Evolutionary conservation across 1,140 invertebrate species (phyloP), one percentile per base, ranked within the genome.

Genomic region (Pomacea maculata): DNA sequence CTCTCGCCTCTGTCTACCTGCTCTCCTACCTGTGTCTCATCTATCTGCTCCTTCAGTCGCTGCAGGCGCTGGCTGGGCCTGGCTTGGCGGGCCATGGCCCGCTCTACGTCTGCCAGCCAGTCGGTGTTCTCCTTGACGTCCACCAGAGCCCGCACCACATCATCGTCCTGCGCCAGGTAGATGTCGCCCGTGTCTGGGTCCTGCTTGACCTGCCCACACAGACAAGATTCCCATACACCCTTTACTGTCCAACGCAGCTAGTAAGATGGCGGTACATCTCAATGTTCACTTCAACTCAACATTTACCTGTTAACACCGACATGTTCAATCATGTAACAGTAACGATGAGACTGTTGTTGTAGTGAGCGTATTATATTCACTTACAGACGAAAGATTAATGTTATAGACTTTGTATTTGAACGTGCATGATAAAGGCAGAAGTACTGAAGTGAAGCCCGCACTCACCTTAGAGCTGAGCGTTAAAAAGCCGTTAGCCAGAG

Each of bases 101-200:
- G 94, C 92, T 99, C 97, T 10, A 98, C 92, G 80, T 96, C 95
- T 19, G 94, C 93, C 83, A 98, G 95, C 96, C 97, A 98, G 91
- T 96, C 95, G 74, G 98, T 92, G 55, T 86, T 85, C 74, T 88
- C 87, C 81, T 87, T 89, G 9, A 89, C 86, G 25, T 89, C 83
- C 29, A 91, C 78, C 61, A 87, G 78, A 73, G 86, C 83, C 4
- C 87, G 85, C 34, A 90, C 85, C n/a, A 86, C 82, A 63, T 85
- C 85, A 67, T 89, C 87, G 75, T 90, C 86, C 7, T 86, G 87
- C 1, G 82, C 88, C 63, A 91, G 81, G 14, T 74, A 61, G 10
- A 91, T 84, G 78, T 85, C 82, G 7, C 93, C 93, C 57, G 92
- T 94, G 80, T 93, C 91, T 0, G 93, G 92, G 85, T 96, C 95